Percentiles rank a stretch among this genome's conserved stretches.
phyloP scores from a whole-genome alignment of 1,140 invertebrate genomes.

The Leptoteleia sp. region DNA sequence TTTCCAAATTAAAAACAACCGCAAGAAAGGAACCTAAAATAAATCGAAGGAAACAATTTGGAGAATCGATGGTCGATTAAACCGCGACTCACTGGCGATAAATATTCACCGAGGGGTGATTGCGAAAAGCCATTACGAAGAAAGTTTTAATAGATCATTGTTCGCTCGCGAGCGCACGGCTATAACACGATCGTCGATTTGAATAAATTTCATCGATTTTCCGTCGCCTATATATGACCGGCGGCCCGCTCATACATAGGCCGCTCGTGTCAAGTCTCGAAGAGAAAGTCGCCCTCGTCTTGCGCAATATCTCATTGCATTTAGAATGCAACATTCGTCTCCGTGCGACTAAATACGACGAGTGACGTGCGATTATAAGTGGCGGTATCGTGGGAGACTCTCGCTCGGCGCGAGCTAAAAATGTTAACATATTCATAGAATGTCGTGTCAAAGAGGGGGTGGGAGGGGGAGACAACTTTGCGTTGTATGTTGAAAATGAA shows the following conservation, averaged over 20 bases:
- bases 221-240: constrained; percentile 33
- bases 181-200: constrained; percentile 37
- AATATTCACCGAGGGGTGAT: too few relatives aligned
- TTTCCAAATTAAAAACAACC: too few relatives aligned
- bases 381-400: constrained; percentile 62
- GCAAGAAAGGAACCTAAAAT: too few relatives aligned
- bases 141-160: constrained; percentile 41
- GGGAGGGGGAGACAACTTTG: constrained; percentile 24
- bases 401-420: constrained; percentile 25
- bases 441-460: too few relatives aligned
- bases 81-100: too few relatives aligned
- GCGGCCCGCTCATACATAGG: constrained; percentile 42
- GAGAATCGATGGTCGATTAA: too few relatives aligned
- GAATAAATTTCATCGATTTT: constrained; percentile 58
- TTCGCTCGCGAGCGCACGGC: constrained; percentile 6
- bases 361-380: constrained; percentile 65
- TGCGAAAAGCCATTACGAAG: too few relatives aligned
- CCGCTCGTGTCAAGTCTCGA: constrained; percentile 40
- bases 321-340: constrained; percentile 68
- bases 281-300: constrained; percentile 63
- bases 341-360: constrained; percentile 61
- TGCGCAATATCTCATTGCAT: constrained; percentile 59
- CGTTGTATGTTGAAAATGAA: constrained; percentile 12
- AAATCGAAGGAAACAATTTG: too few relatives aligned
- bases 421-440: constrained; percentile 55